These are phyloP conservation scores for Pherbina coryleti DNA, from an alignment of 2,888 invertebrate species.

Conservation along the genomic window DNA sequence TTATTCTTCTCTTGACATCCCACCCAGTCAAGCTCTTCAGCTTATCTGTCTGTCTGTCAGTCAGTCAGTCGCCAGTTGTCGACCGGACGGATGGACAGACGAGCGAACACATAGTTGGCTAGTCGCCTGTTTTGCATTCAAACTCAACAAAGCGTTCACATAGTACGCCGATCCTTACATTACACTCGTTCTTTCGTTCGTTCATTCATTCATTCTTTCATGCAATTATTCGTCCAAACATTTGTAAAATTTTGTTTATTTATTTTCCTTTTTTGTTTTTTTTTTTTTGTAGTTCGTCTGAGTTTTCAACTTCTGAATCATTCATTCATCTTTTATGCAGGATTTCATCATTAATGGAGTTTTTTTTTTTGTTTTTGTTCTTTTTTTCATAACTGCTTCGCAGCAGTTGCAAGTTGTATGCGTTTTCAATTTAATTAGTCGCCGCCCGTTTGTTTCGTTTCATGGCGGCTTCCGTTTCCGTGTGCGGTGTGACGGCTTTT, in stretches of 20 bases:
- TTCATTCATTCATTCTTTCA: constrained; percentile 11
- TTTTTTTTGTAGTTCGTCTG: neutral
- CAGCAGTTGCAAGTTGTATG: constrained; percentile 13
- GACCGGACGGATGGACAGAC: neutral
- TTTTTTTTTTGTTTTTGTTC: neutral
- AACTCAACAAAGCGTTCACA: constrained; percentile 12
- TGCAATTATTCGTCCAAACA: neutral
- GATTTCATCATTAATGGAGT: constrained; percentile 2
- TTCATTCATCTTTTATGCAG: constrained; percentile 22
- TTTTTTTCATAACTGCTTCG: neutral
- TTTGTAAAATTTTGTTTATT: neutral
- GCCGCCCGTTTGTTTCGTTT: neutral
- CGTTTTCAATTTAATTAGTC: constrained; percentile 30
- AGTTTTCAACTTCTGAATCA: neutral
- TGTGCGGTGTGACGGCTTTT: neutral
- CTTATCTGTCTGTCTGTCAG: neutral
- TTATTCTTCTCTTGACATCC: neutral
- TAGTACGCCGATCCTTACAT: neutral
- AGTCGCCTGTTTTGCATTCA: constrained; percentile 24
- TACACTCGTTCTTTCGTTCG: constrained; percentile 10
- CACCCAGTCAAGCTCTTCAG: neutral
- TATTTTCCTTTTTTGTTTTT: neutral
- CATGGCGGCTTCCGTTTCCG: constrained; percentile 28
- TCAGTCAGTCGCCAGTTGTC: neutral
- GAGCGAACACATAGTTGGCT: neutral